Evolutionary conservation across 2,888 invertebrate genomes (phyloP).

Genomic region (Adineta ricciae): DNA sequence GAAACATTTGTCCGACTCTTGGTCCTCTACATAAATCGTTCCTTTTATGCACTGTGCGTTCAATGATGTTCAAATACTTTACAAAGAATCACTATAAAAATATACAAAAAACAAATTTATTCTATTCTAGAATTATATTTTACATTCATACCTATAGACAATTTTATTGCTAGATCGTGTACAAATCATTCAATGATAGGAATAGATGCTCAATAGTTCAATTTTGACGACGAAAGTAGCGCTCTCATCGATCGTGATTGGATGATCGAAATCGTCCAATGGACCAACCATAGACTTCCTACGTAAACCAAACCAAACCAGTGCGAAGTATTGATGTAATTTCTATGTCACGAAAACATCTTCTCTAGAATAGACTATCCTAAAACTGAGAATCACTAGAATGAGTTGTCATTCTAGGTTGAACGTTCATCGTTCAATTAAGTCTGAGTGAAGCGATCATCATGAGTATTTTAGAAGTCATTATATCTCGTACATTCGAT

Average conservation of each 20-base stretch:
- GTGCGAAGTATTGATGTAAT: no score
- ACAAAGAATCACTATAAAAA: not conserved
- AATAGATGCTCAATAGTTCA: not conserved
- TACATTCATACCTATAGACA: not conserved
- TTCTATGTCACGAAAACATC: no score
- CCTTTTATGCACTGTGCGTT: not conserved
- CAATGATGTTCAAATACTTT: not conserved
- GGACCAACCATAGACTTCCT: not conserved
- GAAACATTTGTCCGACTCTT: constrained; percentile 9
- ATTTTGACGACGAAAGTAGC: constrained; percentile 5
- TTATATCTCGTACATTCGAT: no score
- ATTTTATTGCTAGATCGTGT: not conserved
- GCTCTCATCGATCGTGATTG: not conserved
- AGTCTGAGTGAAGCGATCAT: no score
- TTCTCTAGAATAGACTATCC: no score
- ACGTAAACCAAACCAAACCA: not conserved
- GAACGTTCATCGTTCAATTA: no score
- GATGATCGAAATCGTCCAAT: not conserved
- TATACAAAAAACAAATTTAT: not conserved
- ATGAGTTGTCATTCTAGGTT: no score
- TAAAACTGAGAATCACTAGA: no score
- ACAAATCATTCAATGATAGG: not conserved
- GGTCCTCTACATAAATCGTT: constrained; percentile 12
- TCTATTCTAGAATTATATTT: not conserved
- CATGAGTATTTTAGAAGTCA: no score